Evolutionary conservation across 2,888 invertebrate genomes (phyloP).

Genomic region (Coelogynopora nodosa): DNA sequence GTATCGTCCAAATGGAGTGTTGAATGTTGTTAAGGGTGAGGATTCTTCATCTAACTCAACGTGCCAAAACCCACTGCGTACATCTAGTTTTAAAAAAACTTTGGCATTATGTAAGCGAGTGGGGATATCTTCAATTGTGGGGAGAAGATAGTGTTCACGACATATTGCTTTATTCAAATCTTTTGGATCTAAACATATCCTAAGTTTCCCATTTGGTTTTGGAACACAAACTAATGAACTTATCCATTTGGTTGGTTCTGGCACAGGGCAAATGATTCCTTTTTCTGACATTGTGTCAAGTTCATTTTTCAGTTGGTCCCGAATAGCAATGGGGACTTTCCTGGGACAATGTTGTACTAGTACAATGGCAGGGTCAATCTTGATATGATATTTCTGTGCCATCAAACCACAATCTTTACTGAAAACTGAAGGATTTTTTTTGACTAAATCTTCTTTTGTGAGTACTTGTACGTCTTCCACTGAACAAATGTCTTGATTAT

Average conservation of each 20-base stretch:
- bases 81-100: neutral
- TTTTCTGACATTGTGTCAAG: neutral
- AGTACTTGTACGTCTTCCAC: too few species aligned
- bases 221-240: neutral
- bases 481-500: too few species aligned
- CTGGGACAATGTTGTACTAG: neutral
- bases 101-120: neutral
- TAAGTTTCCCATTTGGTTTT: neutral
- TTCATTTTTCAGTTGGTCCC: neutral
- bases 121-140: neutral
- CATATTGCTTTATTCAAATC: neutral
- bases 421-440: neutral
- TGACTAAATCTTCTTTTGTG: neutral
- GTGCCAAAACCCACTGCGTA: neutral
- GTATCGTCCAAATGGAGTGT: neutral
- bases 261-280: neutral
- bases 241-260: neutral
- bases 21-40: neutral
- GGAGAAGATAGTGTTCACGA: neutral
- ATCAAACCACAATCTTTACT: neutral
- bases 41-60: neutral
- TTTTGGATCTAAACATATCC: neutral
- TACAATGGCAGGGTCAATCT: neutral
- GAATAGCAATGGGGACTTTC: neutral
- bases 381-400: neutral